These are phyloP conservation scores for Elysia chlorotica DNA, from an alignment of 1,140 invertebrate genomes.

Conservation along the genomic window DNA sequence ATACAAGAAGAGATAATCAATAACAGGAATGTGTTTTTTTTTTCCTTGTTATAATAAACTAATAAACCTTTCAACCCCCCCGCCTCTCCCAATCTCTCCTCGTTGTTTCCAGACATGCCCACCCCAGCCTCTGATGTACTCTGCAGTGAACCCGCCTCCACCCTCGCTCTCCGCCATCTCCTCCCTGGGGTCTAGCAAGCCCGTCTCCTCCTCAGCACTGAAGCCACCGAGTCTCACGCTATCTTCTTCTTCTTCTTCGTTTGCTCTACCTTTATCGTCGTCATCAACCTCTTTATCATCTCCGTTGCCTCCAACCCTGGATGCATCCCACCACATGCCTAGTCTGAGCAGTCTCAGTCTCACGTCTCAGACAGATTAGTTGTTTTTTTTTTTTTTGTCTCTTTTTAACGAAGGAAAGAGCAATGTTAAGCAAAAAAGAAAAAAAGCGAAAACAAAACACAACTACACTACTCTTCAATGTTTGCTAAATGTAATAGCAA, in stretches of 20 bases:
- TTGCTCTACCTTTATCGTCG: neutral
- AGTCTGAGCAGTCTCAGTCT: neutral
- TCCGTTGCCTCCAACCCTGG: neutral
- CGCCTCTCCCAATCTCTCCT: neutral
- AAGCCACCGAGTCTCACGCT: neutral
- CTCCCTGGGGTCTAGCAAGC: neutral
- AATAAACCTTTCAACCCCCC: too few relatives aligned
- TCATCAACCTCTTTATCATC: constrained; percentile 5
- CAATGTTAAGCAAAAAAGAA: too few relatives aligned
- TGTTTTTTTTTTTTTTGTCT: too few relatives aligned
- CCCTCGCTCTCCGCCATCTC: neutral
- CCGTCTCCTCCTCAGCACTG: neutral
- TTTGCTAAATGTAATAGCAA: too few relatives aligned
- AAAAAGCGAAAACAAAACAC: too few relatives aligned
- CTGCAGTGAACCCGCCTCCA: constrained; percentile 22
- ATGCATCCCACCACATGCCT: neutral
- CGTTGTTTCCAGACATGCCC: constrained; percentile 3
- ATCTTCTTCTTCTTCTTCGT: constrained; percentile 6
- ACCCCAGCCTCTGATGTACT: constrained; percentile 26
- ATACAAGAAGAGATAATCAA: neutral
- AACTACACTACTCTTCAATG: too few relatives aligned
- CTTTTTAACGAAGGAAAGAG: too few relatives aligned
- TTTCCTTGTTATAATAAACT: too few relatives aligned
- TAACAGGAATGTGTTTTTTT: neutral
- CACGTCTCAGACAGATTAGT: too few relatives aligned